phyloP scores from a whole-genome alignment of 2,888 invertebrate genomes.

The Cremastinae sp. region DNA sequence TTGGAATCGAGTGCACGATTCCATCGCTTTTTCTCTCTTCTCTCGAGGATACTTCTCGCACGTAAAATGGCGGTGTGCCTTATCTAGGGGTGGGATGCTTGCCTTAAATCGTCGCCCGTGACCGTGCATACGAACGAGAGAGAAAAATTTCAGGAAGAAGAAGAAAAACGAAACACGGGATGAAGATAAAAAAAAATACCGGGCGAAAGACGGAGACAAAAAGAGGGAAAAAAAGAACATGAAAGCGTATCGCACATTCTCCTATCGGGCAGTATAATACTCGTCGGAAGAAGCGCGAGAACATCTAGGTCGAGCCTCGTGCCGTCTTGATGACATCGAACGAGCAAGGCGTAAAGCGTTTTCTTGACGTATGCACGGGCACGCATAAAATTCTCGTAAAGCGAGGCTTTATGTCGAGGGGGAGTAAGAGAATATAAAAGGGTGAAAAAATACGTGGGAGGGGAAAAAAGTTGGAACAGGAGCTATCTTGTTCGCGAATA shows the following conservation, averaged over 20 bases:
- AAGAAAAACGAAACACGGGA: neutral
- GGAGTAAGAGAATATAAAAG: slow-evolving; percentile 37
- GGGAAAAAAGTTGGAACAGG: neutral
- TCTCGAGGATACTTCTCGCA: slow-evolving; percentile 7
- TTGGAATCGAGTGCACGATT: slow-evolving; percentile 27
- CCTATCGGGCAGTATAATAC: too few relatives aligned
- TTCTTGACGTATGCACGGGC: slow-evolving; percentile 53
- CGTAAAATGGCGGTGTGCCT: slow-evolving; percentile 69
- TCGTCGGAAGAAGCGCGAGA: slow-evolving; percentile 16
- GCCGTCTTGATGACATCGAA: slow-evolving; percentile 43
- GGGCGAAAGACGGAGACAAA: slow-evolving; percentile 15
- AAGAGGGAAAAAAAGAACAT: neutral
- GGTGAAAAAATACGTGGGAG: neutral
- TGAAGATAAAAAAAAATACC: neutral
- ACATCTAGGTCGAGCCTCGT: slow-evolving; percentile 40
- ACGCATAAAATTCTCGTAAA: slow-evolving; percentile 59
- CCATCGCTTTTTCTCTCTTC: slow-evolving; percentile 14
- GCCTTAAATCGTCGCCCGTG: slow-evolving; percentile 77
- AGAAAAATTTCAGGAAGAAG: slow-evolving; percentile 6
- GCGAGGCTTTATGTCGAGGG: slow-evolving; percentile 28
- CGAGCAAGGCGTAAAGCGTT: slow-evolving; percentile 49
- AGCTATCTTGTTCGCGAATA: neutral
- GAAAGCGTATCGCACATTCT: too few relatives aligned
- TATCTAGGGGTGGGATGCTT: slow-evolving; percentile 71
- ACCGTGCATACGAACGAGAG: slow-evolving; percentile 73